Percentiles rank a stretch among this genome's conserved stretches.
Conservation (phyloP, 2,888 invertebrate genomes). For the Ichneumon xanthorius region DNA sequence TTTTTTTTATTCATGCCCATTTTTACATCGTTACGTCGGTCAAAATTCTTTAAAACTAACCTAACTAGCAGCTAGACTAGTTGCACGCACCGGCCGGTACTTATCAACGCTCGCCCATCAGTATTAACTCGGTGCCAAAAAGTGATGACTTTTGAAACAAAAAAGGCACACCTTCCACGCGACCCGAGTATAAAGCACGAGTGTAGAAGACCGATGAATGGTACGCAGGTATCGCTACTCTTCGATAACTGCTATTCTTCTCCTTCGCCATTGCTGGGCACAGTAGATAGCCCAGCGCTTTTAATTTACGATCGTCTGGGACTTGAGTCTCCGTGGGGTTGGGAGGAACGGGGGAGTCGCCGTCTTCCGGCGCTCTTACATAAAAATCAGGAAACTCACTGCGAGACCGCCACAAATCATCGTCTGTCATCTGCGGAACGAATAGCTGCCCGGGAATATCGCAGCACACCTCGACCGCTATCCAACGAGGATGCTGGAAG, state of each 20-base stretch:
- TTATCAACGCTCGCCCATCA: no score
- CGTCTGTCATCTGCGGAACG: conserved; percentile 80
- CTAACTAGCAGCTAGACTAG: no score
- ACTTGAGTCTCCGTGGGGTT: conserved; percentile 69
- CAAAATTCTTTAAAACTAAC: no score
- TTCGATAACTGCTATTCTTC: conserved; percentile 40
- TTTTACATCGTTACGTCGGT: no score
- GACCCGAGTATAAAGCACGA: not conserved
- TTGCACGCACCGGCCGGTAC: no score
- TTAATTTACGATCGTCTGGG: conserved; percentile 79
- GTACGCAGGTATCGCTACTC: conserved; percentile 50
- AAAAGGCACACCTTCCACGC: not conserved
- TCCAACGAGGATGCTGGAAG: conserved; percentile 65
- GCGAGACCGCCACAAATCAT: conserved; percentile 82
- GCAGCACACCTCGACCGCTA: conserved; percentile 67
- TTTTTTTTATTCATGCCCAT: no score
- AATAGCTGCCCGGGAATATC: conserved; percentile 78
- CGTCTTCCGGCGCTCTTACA: conserved; percentile 78
- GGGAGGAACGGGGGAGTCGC: conserved; percentile 68
- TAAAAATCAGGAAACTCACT: conserved; percentile 82
- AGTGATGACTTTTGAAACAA: not conserved
- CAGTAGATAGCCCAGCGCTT: conserved; percentile 54
- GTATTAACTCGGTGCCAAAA: not conserved
- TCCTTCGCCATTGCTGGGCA: conserved; percentile 37
- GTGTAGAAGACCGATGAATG: conserved; percentile 34